phyloP scores from a whole-genome alignment of 2,113 vertebrate genomes.

The Lepisosteus oculatus region DNA sequence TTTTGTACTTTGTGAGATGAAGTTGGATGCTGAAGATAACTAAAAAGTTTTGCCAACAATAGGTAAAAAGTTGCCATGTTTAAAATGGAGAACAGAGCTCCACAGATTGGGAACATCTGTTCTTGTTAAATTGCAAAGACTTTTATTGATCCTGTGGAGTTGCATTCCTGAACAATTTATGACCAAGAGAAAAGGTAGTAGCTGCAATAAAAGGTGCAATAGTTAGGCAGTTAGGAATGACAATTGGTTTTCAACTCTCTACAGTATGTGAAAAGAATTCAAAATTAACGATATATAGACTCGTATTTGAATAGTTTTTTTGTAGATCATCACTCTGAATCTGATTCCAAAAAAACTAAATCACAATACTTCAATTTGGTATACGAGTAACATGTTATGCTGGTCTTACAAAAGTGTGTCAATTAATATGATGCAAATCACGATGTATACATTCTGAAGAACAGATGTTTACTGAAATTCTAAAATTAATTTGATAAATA shows the following conservation, averaged over 20 bases:
- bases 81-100: constrained; percentile 35
- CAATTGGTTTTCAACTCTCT: constrained; percentile 32
- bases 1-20: neutral
- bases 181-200: constrained; percentile 27
- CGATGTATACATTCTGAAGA: no score
- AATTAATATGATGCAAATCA: no score
- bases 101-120: constrained; percentile 49
- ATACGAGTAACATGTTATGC: no score
- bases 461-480: no score
- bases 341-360: no score
- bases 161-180: constrained; percentile 50
- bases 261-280: constrained; percentile 43
- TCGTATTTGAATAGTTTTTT: constrained; percentile 32
- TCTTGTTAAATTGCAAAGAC: constrained; percentile 56
- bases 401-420: no score
- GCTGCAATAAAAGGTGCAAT: constrained; percentile 28
- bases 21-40: constrained; percentile 41
- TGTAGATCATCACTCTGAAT: no score
- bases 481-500: no score
- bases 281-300: constrained; percentile 43
- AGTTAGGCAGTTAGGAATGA: constrained; percentile 50
- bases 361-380: no score
- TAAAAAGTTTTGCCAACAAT: constrained; percentile 4
- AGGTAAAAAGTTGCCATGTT: constrained; percentile 26
- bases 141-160: constrained; percentile 50